Base-by-base conservation (phyloP, 1,140 invertebrate genomes). In the Drosophila ambigua region DNA sequence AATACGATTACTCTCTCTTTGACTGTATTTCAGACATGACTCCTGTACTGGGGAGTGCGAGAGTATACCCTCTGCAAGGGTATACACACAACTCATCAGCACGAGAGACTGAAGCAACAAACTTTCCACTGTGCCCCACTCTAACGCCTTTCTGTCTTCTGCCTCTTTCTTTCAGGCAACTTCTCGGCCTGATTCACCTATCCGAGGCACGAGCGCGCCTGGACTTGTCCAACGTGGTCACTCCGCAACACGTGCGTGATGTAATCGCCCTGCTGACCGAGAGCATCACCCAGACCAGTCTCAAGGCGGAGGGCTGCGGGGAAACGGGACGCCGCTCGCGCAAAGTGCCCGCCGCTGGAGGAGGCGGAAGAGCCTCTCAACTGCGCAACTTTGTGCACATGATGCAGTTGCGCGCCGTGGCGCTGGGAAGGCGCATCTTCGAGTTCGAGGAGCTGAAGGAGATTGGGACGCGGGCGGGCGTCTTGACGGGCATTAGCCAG, bases 181-280 rank as follows among this genome's bases (percentile, higher is more conserved):
- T 87, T 45, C 53, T 79, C 4, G 98, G 97, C 6, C 93, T 99
- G 49, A 96, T 98, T 41, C 92, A 98, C 85, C 93, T 99, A 2
- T 96, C 97, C 11, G 95, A 98, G 95, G 97, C 98, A 20, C 93
- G 98, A 91, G 97, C 98, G 6, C 95, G 97, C 81, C 85, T 96
- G 13, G 97, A 98, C 90, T 93, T 99, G 49, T 92, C 97, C 67
- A 95, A 96, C 92, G 94, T 95, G 89, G 97, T 96, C 1, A 97
- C 95, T 6, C 93, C 92, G 59, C 80, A 94, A 58, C 98, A 99
- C 93, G 98, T 98, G 4, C 92, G 94, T 59, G 97, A 99, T 91
- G 95, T 98, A 16, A 94, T 99, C 20, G 96, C 97, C 82, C 94
- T 99, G 53, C 95, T 98, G 91, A 95, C 95, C 76, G 94, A 95